These are phyloP conservation scores for Cryptoblepharus egeriae DNA, from an alignment of 2,797 vertebrate species.

Conservation along the genomic window DNA sequence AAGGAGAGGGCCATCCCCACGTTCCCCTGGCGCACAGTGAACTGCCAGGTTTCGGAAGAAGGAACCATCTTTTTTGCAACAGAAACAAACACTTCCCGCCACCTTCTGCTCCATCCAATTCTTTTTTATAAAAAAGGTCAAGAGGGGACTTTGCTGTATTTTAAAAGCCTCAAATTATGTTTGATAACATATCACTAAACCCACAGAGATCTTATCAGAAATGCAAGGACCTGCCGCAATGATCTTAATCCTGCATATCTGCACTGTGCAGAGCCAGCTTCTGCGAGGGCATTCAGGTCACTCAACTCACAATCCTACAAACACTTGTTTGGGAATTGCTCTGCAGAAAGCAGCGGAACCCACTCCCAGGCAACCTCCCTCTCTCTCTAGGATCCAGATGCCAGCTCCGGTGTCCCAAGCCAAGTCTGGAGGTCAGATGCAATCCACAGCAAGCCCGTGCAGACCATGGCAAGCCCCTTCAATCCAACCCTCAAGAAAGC, in stretches of 20 bases:
- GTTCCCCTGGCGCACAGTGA: slow-evolving; percentile 67
- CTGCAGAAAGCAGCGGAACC: not conserved
- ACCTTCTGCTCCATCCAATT: slow-evolving; percentile 77
- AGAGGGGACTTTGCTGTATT: slow-evolving; percentile 81
- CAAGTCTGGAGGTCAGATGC: no score
- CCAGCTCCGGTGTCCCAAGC: no score
- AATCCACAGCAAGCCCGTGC: no score
- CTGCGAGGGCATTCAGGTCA: slow-evolving; percentile 52
- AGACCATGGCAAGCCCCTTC: no score
- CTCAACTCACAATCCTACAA: slow-evolving; percentile 10
- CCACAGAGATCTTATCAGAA: slow-evolving; percentile 76
- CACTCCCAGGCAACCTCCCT: not conserved
- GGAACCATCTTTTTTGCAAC: slow-evolving; percentile 75
- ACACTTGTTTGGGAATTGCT: not conserved
- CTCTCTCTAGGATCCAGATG: not conserved
- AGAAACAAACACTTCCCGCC: slow-evolving; percentile 84
- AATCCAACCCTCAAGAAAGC: no score
- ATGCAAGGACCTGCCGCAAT: slow-evolving; percentile 74
- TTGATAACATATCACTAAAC: slow-evolving; percentile 77
- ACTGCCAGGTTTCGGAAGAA: slow-evolving; percentile 76
- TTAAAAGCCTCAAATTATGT: slow-evolving; percentile 82
- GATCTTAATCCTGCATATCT: slow-evolving; percentile 69
- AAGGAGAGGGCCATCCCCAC: slow-evolving; percentile 81
- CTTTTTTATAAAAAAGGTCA: slow-evolving; percentile 81
- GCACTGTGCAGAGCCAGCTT: slow-evolving; percentile 58